phyloP scores from a whole-genome alignment of 2,113 vertebrate species.

The Alces alces region DNA sequence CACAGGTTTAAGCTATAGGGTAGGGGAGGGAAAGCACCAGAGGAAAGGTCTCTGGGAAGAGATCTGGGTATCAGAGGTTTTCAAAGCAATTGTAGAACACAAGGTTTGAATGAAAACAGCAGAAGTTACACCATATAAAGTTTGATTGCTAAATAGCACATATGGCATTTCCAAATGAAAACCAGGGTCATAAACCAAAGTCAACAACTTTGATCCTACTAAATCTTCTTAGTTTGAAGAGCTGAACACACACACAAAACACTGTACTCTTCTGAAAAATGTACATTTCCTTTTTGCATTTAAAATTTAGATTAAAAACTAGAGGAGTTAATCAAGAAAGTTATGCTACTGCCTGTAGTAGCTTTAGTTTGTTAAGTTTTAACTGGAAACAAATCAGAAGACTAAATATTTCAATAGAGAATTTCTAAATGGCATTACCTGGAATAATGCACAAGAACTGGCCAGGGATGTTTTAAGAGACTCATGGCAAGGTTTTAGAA shows the following conservation, averaged over 20 bases:
- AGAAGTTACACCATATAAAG: background rate
- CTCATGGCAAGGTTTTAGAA: background rate
- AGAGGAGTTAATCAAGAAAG: background rate
- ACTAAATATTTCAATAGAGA: background rate
- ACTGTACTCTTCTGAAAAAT: background rate
- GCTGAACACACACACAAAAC: background rate
- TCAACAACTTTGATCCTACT: background rate
- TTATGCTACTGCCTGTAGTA: background rate
- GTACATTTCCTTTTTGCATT: background rate
- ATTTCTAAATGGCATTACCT: background rate
- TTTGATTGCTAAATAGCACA: background rate
- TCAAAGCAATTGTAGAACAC: background rate
- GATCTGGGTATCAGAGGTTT: background rate
- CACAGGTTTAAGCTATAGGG: background rate
- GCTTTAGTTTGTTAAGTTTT: background rate
- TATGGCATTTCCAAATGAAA: background rate
- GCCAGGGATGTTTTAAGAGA: background rate
- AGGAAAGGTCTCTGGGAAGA: background rate
- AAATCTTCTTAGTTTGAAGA: background rate
- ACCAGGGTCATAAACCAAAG: background rate
- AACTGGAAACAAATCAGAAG: conserved; percentile 10
- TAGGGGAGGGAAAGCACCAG: background rate
- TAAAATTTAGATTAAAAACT: background rate
- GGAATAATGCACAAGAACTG: background rate
- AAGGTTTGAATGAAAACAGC: background rate